phyloP scores from a whole-genome alignment of 2,113 vertebrate species.

The Pardalotus punctatus region DNA sequence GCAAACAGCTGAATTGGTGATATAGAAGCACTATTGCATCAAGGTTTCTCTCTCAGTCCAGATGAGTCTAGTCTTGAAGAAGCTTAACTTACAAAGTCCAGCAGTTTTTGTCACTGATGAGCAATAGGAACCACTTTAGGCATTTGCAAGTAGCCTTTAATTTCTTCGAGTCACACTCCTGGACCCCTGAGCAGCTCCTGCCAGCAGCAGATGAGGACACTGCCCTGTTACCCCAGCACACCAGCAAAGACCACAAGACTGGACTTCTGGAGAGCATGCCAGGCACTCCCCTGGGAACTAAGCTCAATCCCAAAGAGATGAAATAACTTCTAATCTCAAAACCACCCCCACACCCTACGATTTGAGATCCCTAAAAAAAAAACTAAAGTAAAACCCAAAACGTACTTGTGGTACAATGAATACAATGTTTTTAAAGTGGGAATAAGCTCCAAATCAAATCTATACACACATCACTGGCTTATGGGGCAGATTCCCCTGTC shows the following conservation, averaged over 20 bases:
- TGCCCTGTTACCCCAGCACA: neutral
- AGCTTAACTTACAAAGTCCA: neutral
- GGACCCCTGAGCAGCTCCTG: neutral
- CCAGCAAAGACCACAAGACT: neutral
- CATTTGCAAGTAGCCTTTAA: neutral
- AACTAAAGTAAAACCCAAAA: neutral
- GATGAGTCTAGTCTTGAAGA: neutral
- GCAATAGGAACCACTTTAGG: neutral
- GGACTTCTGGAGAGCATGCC: rapidly evolving
- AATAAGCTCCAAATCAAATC: neutral
- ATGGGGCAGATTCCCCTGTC: neutral
- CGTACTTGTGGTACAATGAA: neutral
- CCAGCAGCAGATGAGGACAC: neutral
- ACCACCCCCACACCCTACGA: neutral
- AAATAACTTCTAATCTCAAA: neutral
- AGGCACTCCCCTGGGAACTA: neutral
- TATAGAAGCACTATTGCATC: neutral
- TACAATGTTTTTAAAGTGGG: neutral
- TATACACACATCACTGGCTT: neutral
- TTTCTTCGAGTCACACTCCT: neutral
- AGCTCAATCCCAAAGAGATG: neutral
- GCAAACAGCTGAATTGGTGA: neutral
- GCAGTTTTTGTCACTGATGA: neutral
- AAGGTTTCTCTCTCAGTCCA: neutral
- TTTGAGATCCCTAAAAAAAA: neutral